Base-by-base conservation (phyloP, 2,113 vertebrate genomes). In the Pseudolaguvia tuberculata region DNA sequence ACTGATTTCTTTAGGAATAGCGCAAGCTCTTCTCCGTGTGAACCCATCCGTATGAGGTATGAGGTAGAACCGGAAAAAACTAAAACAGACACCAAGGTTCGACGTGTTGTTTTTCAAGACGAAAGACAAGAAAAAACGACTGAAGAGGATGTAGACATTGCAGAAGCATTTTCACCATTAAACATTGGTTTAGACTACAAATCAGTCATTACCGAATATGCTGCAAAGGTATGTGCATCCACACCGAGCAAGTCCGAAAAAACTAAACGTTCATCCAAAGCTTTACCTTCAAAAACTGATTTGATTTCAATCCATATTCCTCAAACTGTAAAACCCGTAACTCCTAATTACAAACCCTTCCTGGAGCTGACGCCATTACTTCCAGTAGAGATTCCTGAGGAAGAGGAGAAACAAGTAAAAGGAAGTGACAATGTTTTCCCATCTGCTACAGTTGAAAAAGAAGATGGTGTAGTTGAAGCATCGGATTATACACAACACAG, bases 1-100 rank as follows among this genome's bases (percentile, higher is more conserved):
- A 89, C 89, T 0, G 89, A 91, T 76, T 89, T 91, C 73, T 85
- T 89, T 25, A 84, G 87, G 51, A 79, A 85, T 39, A 86, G 88
- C 3, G 84, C 35, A 15, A 87, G 80, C 63, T 87, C 89, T 31
- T 91, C 90, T 51, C 89, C 89, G 0, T 88, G 79, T 21, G 85
- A 88, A 70, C 20, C 39, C 11, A 20, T 81, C 1, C 83, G 87
- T 2, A 61, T 79, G n/a, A n/a, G n/a, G 15, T 73, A 83, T 25
- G 31, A 67, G 45, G 77, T 15, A 62, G 72, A 77, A 12, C 20
- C 57, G 4, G 79, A 71, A 45, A 53, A 85, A 74, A 82, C 79
- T 10, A 70, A 79, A 0, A 68, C 79, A 14, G 7, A 29, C 0
- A 23, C 55, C 4, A 75, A 81, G 78, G 2, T 55, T 9, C 52